Percentiles rank a stretch among this genome's conserved stretches.
phyloP scores from a whole-genome alignment of 2,888 invertebrate species.

The Byasa hedistus region DNA sequence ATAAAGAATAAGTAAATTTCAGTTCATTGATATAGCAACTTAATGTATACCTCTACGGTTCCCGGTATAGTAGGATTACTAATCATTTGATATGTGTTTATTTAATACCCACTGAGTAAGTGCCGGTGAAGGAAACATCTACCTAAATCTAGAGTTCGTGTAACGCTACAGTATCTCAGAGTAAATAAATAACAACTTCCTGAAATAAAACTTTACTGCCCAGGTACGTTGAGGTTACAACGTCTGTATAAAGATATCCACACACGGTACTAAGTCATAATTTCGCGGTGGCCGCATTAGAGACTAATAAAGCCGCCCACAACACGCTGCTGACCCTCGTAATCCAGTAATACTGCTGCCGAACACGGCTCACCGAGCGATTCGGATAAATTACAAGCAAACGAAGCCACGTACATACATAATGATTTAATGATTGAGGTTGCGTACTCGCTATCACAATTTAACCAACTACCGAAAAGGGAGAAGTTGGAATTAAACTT shows the following conservation, averaged over 20 bases:
- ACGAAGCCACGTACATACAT: slow-evolving; percentile 34
- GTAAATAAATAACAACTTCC: slow-evolving; percentile 7
- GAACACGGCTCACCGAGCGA: slow-evolving; percentile 38
- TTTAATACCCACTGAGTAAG: too few relatives aligned
- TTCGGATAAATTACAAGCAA: slow-evolving; percentile 41
- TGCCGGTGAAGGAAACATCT: too few relatives aligned
- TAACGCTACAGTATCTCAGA: too few relatives aligned
- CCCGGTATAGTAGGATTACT: too few relatives aligned
- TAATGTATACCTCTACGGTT: too few relatives aligned
- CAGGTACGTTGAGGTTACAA: not conserved
- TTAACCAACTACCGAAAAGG: not conserved
- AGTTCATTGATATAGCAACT: too few relatives aligned
- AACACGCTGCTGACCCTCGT: slow-evolving; percentile 33
- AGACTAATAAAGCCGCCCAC: slow-evolving; percentile 35
- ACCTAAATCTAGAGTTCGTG: too few relatives aligned
- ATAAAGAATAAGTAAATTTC: too few relatives aligned
- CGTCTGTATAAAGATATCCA: slow-evolving; percentile 9
- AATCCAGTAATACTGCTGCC: slow-evolving; percentile 41
- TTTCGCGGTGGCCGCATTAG: slow-evolving; percentile 30
- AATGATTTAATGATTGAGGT: slow-evolving; percentile 29
- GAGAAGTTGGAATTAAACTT: too few relatives aligned
- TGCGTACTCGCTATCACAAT: slow-evolving; percentile 9
- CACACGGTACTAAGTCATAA: slow-evolving; percentile 24
- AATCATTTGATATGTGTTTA: too few relatives aligned
- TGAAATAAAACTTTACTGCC: slow-evolving; percentile 11